Evolutionary conservation across 2,797 vertebrate species (phyloP).

Genomic region (Dicrostonyx torquatus): DNA sequence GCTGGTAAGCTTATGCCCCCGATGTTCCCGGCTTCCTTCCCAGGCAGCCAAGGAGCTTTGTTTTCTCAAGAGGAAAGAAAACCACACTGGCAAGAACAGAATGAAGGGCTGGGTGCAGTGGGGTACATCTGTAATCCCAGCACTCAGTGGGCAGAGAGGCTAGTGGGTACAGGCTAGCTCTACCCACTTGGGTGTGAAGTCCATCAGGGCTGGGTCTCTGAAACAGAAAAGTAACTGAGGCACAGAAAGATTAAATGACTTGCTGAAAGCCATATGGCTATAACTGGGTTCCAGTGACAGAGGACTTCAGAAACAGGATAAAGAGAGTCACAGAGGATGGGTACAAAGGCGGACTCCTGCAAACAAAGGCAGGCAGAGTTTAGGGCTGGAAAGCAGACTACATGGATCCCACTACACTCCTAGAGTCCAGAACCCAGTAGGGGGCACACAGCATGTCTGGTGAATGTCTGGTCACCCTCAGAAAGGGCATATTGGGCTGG

Average conservation of each 20-base stretch:
- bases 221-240: background rate
- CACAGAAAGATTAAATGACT: background rate
- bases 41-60: background rate
- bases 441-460: background rate
- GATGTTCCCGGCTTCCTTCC: background rate
- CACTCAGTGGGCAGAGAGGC: background rate
- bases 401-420: background rate
- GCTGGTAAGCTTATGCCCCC: background rate
- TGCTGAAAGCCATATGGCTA: background rate
- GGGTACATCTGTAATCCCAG: background rate
- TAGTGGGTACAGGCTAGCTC: background rate
- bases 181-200: background rate
- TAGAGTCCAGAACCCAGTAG: background rate
- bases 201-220: background rate
- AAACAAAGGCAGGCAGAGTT: background rate
- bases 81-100: background rate
- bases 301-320: background rate
- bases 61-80: conserved; percentile 48
- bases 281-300: background rate
- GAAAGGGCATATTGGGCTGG: background rate
- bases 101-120: background rate
- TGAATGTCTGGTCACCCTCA: rapidly evolving
- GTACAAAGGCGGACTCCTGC: background rate
- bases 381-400: rapidly evolving
- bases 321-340: background rate